phyloP scores from a whole-genome alignment of 2,113 vertebrate species.

The Grantiella picta region DNA sequence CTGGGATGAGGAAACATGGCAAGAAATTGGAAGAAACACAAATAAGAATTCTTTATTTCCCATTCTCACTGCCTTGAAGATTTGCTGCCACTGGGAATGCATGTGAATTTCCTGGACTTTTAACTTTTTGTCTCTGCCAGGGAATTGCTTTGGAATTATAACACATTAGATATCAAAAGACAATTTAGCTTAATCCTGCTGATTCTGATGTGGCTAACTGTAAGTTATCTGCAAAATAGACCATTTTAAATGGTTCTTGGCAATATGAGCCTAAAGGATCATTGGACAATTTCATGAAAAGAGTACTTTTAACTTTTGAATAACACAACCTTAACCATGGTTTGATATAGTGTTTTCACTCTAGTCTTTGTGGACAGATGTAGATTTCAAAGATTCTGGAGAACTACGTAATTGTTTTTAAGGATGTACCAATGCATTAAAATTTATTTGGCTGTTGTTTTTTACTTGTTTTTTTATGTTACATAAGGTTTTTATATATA shows the following conservation, averaged over 20 bases:
- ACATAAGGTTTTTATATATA: not conserved
- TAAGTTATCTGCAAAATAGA: conserved; percentile 38
- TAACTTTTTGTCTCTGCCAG: conserved; percentile 39
- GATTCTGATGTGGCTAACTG: conserved; percentile 51
- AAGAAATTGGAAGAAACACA: conserved; percentile 72
- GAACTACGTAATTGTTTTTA: not conserved
- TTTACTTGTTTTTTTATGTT: not conserved
- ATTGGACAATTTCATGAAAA: conserved; percentile 7
- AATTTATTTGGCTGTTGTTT: not conserved
- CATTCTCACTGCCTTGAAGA: conserved; percentile 51
- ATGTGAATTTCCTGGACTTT: conserved; percentile 68
- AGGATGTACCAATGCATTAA: not conserved
- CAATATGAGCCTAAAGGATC: conserved; percentile 28
- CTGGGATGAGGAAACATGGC: conserved; percentile 72
- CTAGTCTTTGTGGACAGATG: not conserved
- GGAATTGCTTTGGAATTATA: conserved; percentile 44
- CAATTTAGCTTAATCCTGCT: conserved; percentile 47
- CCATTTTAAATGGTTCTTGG: conserved; percentile 30
- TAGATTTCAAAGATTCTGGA: not conserved
- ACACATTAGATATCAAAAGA: conserved; percentile 51
- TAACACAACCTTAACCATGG: not conserved
- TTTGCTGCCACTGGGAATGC: conserved; percentile 53
- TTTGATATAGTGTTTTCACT: not conserved
- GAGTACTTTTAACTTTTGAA: not conserved
- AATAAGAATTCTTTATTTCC: conserved; percentile 72